Conservation (phyloP, 2,888 invertebrate genomes). For the Dolomedes plantarius region DNA sequence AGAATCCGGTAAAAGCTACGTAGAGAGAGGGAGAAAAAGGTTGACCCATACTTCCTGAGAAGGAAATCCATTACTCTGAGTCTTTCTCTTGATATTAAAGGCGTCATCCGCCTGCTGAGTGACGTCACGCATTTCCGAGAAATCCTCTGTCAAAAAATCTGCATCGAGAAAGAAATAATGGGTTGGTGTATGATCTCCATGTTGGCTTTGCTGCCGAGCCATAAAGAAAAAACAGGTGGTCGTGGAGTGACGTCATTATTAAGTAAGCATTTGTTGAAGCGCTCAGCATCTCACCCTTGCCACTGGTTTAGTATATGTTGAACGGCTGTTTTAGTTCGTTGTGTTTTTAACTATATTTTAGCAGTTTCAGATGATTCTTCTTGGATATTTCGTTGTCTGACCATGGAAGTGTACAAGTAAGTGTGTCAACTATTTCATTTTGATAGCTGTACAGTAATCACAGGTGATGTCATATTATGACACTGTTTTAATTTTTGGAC, state of each 20-base stretch:
- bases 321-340: no score
- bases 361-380: no score
- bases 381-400: no score
- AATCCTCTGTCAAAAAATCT: conserved; percentile 18
- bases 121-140: conserved; percentile 43
- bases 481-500: no score
- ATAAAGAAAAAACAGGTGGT: not conserved
- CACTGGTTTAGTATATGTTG: no score
- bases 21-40: not conserved
- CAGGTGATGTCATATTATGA: no score
- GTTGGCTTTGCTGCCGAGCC: not conserved
- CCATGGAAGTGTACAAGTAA: no score
- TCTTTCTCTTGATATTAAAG: not conserved
- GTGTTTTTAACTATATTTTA: no score
- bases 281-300: not conserved
- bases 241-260: not conserved
- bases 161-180: not conserved
- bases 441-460: no score
- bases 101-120: conserved; percentile 26
- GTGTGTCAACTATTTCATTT: no score
- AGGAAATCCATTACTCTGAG: conserved; percentile 34
- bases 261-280: not conserved
- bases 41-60: conserved; percentile 19
- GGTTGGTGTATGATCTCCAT: no score
- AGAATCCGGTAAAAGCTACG: not conserved